Evolutionary conservation across 1,140 invertebrate genomes (phyloP).

Genomic region (Pygmarrhopalites habei): DNA sequence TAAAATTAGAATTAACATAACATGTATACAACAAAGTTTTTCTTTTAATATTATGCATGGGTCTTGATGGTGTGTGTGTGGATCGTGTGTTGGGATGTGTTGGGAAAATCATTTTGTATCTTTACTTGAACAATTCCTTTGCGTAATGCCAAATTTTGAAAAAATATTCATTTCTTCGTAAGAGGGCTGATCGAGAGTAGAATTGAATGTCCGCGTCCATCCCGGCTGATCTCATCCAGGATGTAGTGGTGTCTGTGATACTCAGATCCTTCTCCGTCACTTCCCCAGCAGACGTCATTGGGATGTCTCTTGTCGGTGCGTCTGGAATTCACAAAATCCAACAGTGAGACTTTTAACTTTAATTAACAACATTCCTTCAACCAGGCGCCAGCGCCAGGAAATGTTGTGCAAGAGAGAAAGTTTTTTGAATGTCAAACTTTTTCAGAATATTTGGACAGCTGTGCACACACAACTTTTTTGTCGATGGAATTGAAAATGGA

Average conservation of each 20-base stretch:
- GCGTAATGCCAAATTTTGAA: conserved; percentile 85
- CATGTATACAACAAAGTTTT: too few species aligned
- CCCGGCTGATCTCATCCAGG: conserved; percentile 80
- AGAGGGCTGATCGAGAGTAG: conserved; percentile 70
- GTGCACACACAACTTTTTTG: too few species aligned
- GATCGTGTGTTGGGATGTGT: too few species aligned
- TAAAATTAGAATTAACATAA: conserved; percentile 17
- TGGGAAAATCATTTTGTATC: too few species aligned
- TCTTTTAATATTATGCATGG: too few species aligned
- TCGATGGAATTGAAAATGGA: background rate
- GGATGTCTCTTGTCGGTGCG: conserved; percentile 7
- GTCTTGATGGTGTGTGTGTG: too few species aligned
- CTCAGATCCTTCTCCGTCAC: conserved; percentile 31
- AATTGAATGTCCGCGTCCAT: conserved; percentile 88
- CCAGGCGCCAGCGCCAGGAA: too few species aligned
- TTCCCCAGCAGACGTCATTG: background rate
- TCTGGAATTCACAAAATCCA: too few species aligned
- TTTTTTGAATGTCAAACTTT: too few species aligned
- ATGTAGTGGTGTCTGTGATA: conserved; percentile 81
- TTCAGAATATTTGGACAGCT: too few species aligned
- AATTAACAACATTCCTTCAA: background rate
- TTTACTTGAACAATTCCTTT: conserved; percentile 63
- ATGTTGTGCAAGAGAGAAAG: background rate
- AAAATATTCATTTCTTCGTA: conserved; percentile 85
- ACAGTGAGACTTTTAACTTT: background rate